These are phyloP conservation scores for Phalloptychus januarius DNA, from an alignment of 2,797 vertebrate genomes.

Conservation along the genomic window DNA sequence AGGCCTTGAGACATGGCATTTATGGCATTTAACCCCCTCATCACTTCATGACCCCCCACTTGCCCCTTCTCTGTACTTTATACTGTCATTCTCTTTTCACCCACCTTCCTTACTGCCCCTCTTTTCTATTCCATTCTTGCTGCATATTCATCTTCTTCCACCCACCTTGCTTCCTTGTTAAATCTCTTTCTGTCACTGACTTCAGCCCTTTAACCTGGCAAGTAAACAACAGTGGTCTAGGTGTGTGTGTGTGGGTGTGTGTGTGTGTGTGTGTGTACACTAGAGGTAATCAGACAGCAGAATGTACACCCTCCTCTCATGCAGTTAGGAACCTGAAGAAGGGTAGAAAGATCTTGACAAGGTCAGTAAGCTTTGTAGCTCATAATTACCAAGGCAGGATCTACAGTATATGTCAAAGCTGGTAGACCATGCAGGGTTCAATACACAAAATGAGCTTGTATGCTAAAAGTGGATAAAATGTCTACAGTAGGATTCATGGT, in stretches of 20 bases:
- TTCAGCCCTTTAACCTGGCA: conserved; percentile 74
- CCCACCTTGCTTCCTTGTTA: conserved; percentile 58
- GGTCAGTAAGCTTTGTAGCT: conserved; percentile 80
- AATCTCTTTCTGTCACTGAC: conserved; percentile 71
- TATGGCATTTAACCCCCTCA: conserved; percentile 82
- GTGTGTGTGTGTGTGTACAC: conserved; percentile 33
- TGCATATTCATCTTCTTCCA: conserved; percentile 71
- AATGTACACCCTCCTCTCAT: conserved; percentile 48
- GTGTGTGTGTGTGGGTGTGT: conserved; percentile 44
- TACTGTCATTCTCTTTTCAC: conserved; percentile 62
- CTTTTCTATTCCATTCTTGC: conserved; percentile 44
- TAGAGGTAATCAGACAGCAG: conserved; percentile 57
- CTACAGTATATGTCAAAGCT: conserved; percentile 70
- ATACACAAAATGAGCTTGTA: conserved; percentile 27
- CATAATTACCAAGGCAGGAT: conserved; percentile 75
- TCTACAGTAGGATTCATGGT: not conserved
- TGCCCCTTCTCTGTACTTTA: conserved; percentile 58
- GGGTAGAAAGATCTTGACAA: conserved; percentile 73
- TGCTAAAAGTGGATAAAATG: conserved; percentile 19
- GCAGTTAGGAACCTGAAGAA: conserved; percentile 41
- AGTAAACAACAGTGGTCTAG: conserved; percentile 66
- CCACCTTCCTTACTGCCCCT: conserved; percentile 43
- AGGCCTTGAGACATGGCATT: conserved; percentile 79
- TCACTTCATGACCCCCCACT: conserved; percentile 69
- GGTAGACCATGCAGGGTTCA: conserved; percentile 51